Base-by-base conservation (phyloP, 2,888 invertebrate genomes). In the Frankliniella fusca region DNA sequence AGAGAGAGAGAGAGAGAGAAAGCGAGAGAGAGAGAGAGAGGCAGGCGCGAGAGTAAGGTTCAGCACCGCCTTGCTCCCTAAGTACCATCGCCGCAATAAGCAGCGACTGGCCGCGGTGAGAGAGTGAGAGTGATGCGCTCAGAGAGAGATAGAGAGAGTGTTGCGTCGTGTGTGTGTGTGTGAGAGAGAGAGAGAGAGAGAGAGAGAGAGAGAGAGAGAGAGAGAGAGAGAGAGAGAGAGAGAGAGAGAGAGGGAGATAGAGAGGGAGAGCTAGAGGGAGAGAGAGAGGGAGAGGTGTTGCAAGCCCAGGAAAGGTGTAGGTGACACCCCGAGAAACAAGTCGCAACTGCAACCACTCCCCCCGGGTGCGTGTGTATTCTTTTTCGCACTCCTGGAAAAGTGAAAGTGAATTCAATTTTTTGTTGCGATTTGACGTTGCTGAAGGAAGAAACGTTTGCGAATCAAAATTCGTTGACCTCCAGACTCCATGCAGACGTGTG, bases 31-130 rank as follows among this genome's bases (percentile, higher is more conserved):
- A n/a, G n/a, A n/a, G n/a, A n/a, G n/a, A n/a, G n/a, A n/a, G n/a
- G n/a, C n/a, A n/a, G n/a, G n/a, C n/a, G n/a, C n/a, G n/a, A n/a
- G n/a, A n/a, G n/a, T n/a, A n/a, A n/a, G n/a, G n/a, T n/a, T n/a
- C n/a, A n/a, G n/a, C n/a, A n/a, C n/a, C n/a, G n/a, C n/a, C n/a
- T n/a, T n/a, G n/a, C n/a, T n/a, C n/a, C n/a, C n/a, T n/a, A n/a
- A n/a, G n/a, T n/a, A n/a, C n/a, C n/a, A n/a, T n/a, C 20, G 70
- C n/a, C 20, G 70, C 70, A 70, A 70, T 70, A 23, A 70, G 70
- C 70, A 27, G n/a, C 70, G 20, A 54, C 54, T 23, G 70, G 70
- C 70, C 70, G 70, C 23, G 65, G 65, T 9, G 65, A 65, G n/a
- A 65, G 65, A 65, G n/a, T 9, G 65, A 65, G n/a, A 65, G 65